These are phyloP conservation scores for Phrynocephalus guinanensis DNA, from an alignment of 2,797 vertebrate species.

Conservation along the genomic window DNA sequence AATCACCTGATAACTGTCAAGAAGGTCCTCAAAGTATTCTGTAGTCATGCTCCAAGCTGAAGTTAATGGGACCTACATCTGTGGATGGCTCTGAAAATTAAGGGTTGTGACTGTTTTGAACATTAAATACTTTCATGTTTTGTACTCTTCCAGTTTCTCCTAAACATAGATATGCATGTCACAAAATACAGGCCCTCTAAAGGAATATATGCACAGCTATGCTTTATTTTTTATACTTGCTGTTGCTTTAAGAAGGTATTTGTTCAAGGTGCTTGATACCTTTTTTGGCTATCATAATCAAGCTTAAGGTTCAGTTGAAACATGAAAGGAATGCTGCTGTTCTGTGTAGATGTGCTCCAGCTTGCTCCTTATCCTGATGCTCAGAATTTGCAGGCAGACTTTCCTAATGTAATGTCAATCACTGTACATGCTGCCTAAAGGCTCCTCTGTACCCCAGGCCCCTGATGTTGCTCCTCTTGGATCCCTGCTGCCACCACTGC, in stretches of 20 bases:
- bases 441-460: too few relatives aligned
- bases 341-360: not conserved
- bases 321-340: slow-evolving; percentile 14
- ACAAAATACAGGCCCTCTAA: not conserved
- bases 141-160: slow-evolving; percentile 20
- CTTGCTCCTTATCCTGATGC: not conserved
- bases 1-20: slow-evolving; percentile 40
- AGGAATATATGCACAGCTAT: not conserved
- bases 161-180: slow-evolving; percentile 27
- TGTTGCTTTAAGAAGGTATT: not conserved
- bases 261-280: slow-evolving; percentile 34
- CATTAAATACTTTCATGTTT: slow-evolving; percentile 43
- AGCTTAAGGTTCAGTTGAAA: slow-evolving; percentile 30
- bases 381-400: not conserved
- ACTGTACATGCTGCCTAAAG: not conserved
- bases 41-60: slow-evolving; percentile 27
- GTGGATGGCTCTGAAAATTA: slow-evolving; percentile 30
- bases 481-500: not conserved
- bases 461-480: too few relatives aligned
- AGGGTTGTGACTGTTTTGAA: slow-evolving; percentile 32
- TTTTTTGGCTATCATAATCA: slow-evolving; percentile 18
- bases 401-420: not conserved
- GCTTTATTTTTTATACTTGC: slow-evolving; percentile 47
- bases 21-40: slow-evolving; percentile 32
- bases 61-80: slow-evolving; percentile 37